A percentile compares a stretch with the other conserved stretches of the same genome.
phyloP scores from a whole-genome alignment of 2,797 vertebrate species.

The Pygocentrus nattereri region DNA sequence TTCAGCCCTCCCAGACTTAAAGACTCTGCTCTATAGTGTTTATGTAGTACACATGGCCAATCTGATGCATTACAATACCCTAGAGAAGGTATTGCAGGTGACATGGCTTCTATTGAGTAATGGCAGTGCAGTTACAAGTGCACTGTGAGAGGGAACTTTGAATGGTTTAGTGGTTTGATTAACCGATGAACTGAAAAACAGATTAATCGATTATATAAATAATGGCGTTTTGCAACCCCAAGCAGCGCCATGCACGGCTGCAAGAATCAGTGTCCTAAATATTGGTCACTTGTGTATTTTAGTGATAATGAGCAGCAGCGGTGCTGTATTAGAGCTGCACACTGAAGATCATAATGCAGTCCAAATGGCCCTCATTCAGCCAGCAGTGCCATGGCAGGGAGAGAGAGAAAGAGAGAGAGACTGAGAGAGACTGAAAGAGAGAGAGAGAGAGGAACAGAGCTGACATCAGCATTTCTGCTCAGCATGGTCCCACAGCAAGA shows the following conservation, averaged over 20 bases:
- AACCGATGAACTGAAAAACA: neutral
- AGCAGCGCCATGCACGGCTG: neutral
- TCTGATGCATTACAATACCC: neutral
- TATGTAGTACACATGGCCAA: neutral
- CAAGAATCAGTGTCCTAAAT: neutral
- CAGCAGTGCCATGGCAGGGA: neutral
- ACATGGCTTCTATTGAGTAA: neutral
- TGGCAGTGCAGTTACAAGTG: neutral
- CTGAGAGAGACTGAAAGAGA: too few species aligned
- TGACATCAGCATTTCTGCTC: conserved; percentile 28
- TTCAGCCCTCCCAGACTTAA: too few species aligned
- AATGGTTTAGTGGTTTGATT: neutral
- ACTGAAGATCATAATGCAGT: conserved; percentile 12
- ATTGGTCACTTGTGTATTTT: conserved; percentile 7
- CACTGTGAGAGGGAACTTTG: neutral
- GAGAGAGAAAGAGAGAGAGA: conserved; percentile 13
- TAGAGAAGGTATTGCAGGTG: neutral
- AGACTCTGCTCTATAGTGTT: neutral
- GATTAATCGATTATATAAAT: neutral
- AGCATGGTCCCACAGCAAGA: conserved; percentile 8
- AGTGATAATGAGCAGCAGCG: conserved; percentile 18
- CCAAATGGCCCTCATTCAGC: conserved; percentile 9
- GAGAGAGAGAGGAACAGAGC: too few species aligned
- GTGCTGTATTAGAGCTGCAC: conserved; percentile 11
- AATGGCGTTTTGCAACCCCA: neutral